These are phyloP conservation scores for Pangasius mekongensis DNA, from an alignment of 2,797 vertebrate genomes.

Conservation along the genomic window DNA sequence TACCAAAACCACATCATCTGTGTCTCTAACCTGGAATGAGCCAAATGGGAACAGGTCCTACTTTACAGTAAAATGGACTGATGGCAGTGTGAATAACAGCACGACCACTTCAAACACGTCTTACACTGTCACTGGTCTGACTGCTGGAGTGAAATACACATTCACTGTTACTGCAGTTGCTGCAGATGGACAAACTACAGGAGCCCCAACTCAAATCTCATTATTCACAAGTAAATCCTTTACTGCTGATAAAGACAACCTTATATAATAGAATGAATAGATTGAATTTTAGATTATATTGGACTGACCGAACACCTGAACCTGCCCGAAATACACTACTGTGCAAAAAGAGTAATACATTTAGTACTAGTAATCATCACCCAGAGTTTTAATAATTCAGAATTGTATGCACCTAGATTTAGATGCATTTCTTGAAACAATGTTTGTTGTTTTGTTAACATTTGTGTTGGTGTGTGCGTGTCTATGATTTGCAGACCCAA, in stretches of 20 bases:
- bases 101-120: neutral
- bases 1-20: neutral
- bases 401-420: neutral
- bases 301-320: neutral
- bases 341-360: neutral
- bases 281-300: neutral
- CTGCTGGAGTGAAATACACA: conserved; percentile 43
- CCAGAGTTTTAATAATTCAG: neutral
- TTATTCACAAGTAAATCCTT: conserved; percentile 24
- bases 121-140: conserved; percentile 31
- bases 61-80: too few relatives aligned
- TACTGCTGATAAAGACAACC: neutral
- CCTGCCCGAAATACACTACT: neutral
- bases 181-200: neutral
- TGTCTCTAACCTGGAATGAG: conserved; percentile 24
- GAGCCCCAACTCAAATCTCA: conserved; percentile 10
- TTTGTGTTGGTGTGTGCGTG: neutral
- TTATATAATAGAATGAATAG: neutral
- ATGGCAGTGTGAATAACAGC: neutral
- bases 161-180: conserved; percentile 47
- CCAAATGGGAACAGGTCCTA: neutral
- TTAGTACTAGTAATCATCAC: neutral
- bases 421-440: neutral
- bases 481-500: conserved; percentile 23
- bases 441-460: neutral